Evolutionary conservation across 2,888 invertebrate genomes (phyloP), one percentile per base, ranked within the genome.

Genomic region (Acanthoscelides obtectus): DNA sequence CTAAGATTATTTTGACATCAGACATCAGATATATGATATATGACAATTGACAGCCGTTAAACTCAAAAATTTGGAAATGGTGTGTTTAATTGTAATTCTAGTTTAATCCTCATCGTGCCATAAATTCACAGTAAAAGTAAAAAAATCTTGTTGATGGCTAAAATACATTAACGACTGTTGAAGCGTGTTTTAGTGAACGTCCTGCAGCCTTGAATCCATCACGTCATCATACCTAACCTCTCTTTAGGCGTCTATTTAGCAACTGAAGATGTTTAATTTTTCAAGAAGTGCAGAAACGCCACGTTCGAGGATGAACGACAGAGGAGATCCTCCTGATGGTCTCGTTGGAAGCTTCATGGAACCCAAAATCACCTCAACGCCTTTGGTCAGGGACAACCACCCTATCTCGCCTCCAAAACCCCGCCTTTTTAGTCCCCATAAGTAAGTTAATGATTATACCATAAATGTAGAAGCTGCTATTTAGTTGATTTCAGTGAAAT

Each of bases 321-420:
- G 75, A 21, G 67, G 72, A 27, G 77, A 76, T 6, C 72, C 74
- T 17, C 63, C 68, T n/a, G 75, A 78, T 70, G 77, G 76, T 17
- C 69, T 74, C 3, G 27, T 69, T 27, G 71, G 67, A 63, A 74
- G 70, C 45, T 72, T 75, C 70, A 21, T 72, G n/a, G 66, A 67
- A 27, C 80, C 80, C 20, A 76, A 78, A 76, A 74, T 79, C 66
- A 80, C 80, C 68, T 80, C 80, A 64, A 80, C 80, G 3, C 80
- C 80, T 22, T 72, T 78, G 8, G 76, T 74, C 25, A 75, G 73
- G 70, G 72, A 73, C 12, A 78, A 73, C 67, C 70, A 74, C 67
- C 74, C 78, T 67, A 71, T 75, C 2, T 77, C 79, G 21, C 77
- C 80, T 68, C 75, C 79, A 66, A 77, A 77, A 69, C 72, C 75